Evolutionary conservation across 2,113 vertebrate species (phyloP).

Genomic region (Prolemur simus): DNA sequence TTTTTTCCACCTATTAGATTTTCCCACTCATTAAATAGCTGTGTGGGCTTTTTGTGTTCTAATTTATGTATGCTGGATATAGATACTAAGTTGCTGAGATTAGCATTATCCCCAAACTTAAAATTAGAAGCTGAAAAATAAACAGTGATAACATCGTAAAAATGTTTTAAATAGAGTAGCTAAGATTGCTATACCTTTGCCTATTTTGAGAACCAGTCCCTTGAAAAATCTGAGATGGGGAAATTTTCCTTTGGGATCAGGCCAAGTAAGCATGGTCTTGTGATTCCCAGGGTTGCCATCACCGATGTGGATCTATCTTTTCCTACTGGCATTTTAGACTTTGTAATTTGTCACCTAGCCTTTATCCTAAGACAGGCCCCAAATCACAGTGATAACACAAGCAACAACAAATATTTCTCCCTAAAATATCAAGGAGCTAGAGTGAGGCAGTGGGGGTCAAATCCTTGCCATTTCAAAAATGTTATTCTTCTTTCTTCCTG

Average conservation of each 20-base stretch:
- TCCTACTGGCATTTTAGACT: background rate
- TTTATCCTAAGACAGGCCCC: background rate
- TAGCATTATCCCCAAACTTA: slow-evolving; percentile 47
- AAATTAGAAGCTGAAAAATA: slow-evolving; percentile 62
- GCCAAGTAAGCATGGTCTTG: background rate
- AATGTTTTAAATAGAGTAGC: slow-evolving; percentile 19
- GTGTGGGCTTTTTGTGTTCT: slow-evolving; percentile 46
- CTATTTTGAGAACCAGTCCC: background rate
- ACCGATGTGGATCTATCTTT: fast-evolving
- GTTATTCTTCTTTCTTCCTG: background rate
- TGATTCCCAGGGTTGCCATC: background rate
- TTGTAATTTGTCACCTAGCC: background rate
- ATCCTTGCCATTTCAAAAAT: background rate
- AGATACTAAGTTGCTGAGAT: slow-evolving; percentile 59
- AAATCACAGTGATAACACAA: background rate
- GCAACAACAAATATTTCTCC: background rate
- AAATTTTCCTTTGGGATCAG: background rate
- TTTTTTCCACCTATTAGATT: slow-evolving; percentile 24
- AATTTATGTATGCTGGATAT: slow-evolving; percentile 54
- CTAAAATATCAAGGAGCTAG: background rate
- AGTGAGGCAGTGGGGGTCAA: background rate
- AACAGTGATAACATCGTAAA: slow-evolving; percentile 35
- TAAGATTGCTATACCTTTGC: background rate
- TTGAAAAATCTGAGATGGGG: background rate
- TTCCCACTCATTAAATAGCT: slow-evolving; percentile 23